Base-by-base conservation (phyloP, 1,140 invertebrate genomes). In the Cotesia typhae region DNA sequence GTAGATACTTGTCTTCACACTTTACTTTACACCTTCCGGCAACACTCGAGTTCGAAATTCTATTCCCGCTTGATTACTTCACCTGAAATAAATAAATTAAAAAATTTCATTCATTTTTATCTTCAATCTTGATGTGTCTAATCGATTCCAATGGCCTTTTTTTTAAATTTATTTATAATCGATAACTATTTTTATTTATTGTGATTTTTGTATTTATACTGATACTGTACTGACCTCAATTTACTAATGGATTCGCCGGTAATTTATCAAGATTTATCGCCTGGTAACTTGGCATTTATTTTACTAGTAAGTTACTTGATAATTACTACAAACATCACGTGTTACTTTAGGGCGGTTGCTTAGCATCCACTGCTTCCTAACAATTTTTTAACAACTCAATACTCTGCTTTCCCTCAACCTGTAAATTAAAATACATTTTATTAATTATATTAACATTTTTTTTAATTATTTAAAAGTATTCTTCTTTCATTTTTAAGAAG, bases 21-120 rank as follows among this genome's bases (percentile, higher is more conserved):
- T 53, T 41, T 36, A 59, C 66, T 17, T 10, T 12, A 66, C 2
- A 35, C 14, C 36, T 69, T 69, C 67, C 67, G 67, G 67, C 67
- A 69, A 69, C 67, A 59, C 55, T 55, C 38, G 52, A 37, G 41
- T 14, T 12, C 14, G 2, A 66, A 47, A 20, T 37, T 12, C 9
- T 20, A n/a, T 55, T 41, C 55, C 53, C 55, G 36, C 55, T 9
- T 59, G 3, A 6, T 20, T 7, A 4, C 2, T 51, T 9, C 7
- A 9, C 47, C 47, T 51, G 12, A 51, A 51, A 28, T 2, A 12
- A 14, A 55, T 55, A 1, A 17, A 17, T 17, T 17, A 0, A 17
- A 17, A 17, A 17, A 17, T 5, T 10, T 55, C 17, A 7, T 14
- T 55, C 12, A 14, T 4, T 10, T n/a, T 10, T 10, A 7, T 52